Evolutionary conservation across 2,113 vertebrate species (phyloP).

Genomic region (Podarcis raffonei): DNA sequence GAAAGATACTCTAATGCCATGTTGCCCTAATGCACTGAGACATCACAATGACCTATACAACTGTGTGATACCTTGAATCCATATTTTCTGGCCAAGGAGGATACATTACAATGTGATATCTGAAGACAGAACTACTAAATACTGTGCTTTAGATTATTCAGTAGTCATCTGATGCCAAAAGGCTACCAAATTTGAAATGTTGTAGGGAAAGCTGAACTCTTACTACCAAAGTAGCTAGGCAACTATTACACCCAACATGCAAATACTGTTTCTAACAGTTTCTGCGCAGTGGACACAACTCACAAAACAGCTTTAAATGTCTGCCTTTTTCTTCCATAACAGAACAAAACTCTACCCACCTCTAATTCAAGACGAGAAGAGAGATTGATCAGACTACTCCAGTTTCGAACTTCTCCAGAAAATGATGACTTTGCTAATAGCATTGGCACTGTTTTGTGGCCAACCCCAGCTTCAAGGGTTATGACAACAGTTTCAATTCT

Average conservation of each 20-base stretch:
- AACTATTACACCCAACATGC: not conserved
- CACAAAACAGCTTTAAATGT: not conserved
- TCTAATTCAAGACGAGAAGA: slow-evolving; percentile 87
- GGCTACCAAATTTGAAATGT: not conserved
- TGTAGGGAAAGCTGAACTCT: not conserved
- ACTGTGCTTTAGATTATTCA: not conserved
- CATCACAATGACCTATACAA: not conserved
- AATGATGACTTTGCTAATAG: slow-evolving; percentile 93
- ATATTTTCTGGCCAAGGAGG: not conserved
- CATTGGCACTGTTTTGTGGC: slow-evolving; percentile 96
- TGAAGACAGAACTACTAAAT: not conserved
- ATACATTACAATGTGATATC: not conserved
- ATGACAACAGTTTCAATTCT: slow-evolving; percentile 87
- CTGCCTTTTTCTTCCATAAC: not conserved
- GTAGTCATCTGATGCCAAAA: not conserved
- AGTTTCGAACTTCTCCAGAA: slow-evolving; percentile 88
- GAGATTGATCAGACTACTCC: slow-evolving; percentile 92
- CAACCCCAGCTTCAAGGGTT: slow-evolving; percentile 94
- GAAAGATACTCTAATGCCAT: not conserved
- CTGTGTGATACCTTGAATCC: not conserved
- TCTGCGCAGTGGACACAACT: not conserved
- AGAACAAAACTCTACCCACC: slow-evolving; percentile 71
- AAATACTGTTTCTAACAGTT: not conserved
- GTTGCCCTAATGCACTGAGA: not conserved
- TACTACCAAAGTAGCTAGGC: not conserved